Conservation (phyloP, 2,797 vertebrate species). For the Tenualosa ilisha region DNA sequence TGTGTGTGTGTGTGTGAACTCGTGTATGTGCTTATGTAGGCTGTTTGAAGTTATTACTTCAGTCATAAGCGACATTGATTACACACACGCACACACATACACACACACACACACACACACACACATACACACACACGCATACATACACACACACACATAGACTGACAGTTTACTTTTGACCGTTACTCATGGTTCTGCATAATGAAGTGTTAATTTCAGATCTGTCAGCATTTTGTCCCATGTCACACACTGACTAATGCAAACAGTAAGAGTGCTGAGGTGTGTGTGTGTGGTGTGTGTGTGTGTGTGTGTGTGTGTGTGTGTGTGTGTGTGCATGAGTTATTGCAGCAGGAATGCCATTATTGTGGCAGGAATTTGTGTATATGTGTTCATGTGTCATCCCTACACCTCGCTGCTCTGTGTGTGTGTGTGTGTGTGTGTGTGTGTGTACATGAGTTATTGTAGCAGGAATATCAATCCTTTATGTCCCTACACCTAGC, state of each 20-base stretch:
- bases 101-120: constrained; percentile 28
- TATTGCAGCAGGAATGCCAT: no score
- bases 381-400: no score
- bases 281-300: background rate
- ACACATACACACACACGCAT: constrained; percentile 6
- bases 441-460: no score
- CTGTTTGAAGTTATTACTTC: background rate
- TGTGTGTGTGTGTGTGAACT: background rate
- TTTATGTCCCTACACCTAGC: no score
- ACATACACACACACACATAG: background rate
- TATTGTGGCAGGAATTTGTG: no score
- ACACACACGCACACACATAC: no score
- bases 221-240: constrained; percentile 8
- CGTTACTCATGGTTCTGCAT: background rate
- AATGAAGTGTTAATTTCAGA: background rate
- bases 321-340: no score
- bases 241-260: background rate
- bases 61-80: background rate
- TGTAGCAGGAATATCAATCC: no score
- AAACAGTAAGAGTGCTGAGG: background rate
- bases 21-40: background rate
- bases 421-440: no score
- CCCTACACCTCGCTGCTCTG: no score
- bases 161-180: background rate
- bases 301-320: no score